Percentiles rank a stretch among this genome's conserved stretches.
Evolutionary conservation across 2,113 vertebrate genomes (phyloP).

Genomic region (Osmerus mordax): DNA sequence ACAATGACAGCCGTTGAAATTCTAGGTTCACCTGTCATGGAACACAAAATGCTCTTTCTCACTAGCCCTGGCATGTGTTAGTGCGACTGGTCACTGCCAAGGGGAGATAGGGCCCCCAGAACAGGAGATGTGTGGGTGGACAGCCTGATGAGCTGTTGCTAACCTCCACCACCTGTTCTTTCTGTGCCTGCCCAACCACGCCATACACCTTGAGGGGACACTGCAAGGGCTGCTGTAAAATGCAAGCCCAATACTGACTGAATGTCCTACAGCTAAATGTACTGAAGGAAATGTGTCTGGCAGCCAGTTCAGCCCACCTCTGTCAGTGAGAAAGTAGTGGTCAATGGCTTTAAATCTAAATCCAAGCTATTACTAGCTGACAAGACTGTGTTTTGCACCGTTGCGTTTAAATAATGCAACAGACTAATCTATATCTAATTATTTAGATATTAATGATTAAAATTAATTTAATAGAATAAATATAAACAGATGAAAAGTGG

Average conservation of each 20-base stretch:
- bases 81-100: slow-evolving; percentile 33
- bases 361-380: not conserved
- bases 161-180: slow-evolving; percentile 35
- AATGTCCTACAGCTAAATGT: slow-evolving; percentile 27
- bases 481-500: not conserved
- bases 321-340: not conserved
- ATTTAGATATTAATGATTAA: not conserved
- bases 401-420: too few relatives aligned
- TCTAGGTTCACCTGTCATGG: slow-evolving; percentile 51
- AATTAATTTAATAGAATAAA: not conserved
- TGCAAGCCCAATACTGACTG: slow-evolving; percentile 31
- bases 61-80: slow-evolving; percentile 38
- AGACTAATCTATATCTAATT: too few relatives aligned
- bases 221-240: slow-evolving; percentile 30
- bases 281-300: not conserved
- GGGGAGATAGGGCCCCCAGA: slow-evolving; percentile 47
- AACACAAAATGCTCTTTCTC: slow-evolving; percentile 45
- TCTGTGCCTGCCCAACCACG: slow-evolving; percentile 3
- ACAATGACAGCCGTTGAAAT: slow-evolving; percentile 54
- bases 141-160: slow-evolving; percentile 27
- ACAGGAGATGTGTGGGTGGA: slow-evolving; percentile 46
- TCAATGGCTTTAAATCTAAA: not conserved
- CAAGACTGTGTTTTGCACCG: too few relatives aligned
- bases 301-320: not conserved
- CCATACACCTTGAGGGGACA: slow-evolving; percentile 12